Evolutionary conservation across 1,140 invertebrate species (phyloP).

Genomic region (Hesperophylax magnus): DNA sequence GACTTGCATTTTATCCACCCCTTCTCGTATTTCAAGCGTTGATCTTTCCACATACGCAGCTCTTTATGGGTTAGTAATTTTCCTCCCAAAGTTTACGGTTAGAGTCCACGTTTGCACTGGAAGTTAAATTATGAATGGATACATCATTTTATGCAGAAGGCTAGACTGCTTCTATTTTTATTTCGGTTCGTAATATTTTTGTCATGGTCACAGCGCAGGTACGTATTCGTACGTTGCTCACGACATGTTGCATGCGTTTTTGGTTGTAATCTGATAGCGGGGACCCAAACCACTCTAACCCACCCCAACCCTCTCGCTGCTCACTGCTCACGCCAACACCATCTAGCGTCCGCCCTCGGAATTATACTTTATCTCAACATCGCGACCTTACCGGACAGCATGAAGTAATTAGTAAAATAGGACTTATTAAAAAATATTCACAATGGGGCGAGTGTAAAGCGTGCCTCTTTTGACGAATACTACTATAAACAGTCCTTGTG

Average conservation of each 20-base stretch:
- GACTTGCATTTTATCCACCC: no score
- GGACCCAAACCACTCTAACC: constrained; percentile 30
- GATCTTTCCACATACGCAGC: no score
- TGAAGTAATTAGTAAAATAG: constrained; percentile 15
- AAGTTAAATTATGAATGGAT: no score
- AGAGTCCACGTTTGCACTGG: no score
- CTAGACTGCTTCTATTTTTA: background rate
- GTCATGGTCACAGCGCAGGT: constrained; percentile 9
- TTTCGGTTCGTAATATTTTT: background rate
- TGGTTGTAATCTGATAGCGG: constrained; percentile 55
- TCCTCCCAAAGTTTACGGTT: no score
- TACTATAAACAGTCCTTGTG: background rate
- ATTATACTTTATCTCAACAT: constrained; percentile 33
- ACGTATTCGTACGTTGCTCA: constrained; percentile 15
- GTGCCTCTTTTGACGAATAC: constrained; percentile 11
- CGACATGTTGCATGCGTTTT: constrained; percentile 57
- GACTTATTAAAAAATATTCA: background rate
- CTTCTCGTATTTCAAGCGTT: no score
- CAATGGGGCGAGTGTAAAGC: background rate
- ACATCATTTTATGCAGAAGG: no score
- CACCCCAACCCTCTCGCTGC: background rate
- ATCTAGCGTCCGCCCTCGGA: constrained; percentile 15
- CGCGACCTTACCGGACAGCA: constrained; percentile 9
- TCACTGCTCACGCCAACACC: background rate
- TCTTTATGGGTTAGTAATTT: no score